phyloP scores from a whole-genome alignment of 2,113 vertebrate species.

The Aspidoscelis tigris region DNA sequence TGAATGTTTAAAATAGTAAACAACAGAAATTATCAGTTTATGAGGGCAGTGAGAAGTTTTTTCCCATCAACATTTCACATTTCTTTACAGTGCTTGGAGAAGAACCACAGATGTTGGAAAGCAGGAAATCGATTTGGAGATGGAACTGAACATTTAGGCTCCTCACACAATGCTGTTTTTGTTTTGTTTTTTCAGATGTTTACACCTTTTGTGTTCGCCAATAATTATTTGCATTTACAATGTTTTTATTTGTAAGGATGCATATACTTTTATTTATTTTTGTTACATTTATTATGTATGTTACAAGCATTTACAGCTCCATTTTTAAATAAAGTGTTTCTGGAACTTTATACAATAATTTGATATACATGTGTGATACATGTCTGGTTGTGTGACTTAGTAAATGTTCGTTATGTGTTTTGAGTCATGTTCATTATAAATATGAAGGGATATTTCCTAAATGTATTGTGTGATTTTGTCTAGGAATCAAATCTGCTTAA shows the following conservation, averaged over 20 bases:
- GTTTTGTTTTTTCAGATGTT: slow-evolving; percentile 73
- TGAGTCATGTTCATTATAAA: slow-evolving; percentile 1
- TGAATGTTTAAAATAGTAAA: slow-evolving; percentile 61
- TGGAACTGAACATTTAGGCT: slow-evolving; percentile 71
- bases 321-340: slow-evolving; percentile 95
- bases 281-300: slow-evolving; percentile 90
- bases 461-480: slow-evolving; percentile 3
- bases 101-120: slow-evolving; percentile 53
- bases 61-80: slow-evolving; percentile 62
- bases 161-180: slow-evolving; percentile 79
- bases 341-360: slow-evolving; percentile 78
- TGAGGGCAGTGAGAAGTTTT: slow-evolving; percentile 56
- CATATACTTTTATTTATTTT: slow-evolving; percentile 92
- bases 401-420: slow-evolving; percentile 12
- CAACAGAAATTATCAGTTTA: slow-evolving; percentile 59
- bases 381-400: slow-evolving; percentile 1
- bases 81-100: slow-evolving; percentile 70
- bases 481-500: not conserved
- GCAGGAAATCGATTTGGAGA: slow-evolving; percentile 70
- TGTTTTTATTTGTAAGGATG: slow-evolving; percentile 88
- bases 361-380: slow-evolving; percentile 48
- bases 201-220: slow-evolving; percentile 80
- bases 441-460: not conserved
- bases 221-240: slow-evolving; percentile 83
- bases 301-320: slow-evolving; percentile 89